phyloP scores from a whole-genome alignment of 2,797 vertebrate species.

The Labroides dimidiatus region DNA sequence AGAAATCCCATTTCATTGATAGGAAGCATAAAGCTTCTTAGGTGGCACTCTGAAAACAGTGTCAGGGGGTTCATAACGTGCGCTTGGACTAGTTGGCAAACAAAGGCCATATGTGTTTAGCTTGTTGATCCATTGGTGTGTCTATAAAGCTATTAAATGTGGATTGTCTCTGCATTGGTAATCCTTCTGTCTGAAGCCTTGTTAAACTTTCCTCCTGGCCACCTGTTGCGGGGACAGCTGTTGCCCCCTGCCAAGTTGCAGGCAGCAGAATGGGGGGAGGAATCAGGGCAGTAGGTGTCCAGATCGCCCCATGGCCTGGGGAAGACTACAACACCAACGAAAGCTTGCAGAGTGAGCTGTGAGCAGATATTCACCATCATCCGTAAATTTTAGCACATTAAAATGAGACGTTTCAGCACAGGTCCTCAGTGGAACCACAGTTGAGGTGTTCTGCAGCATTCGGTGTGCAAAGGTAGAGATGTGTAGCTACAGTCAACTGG shows the following conservation, averaged over 20 bases:
- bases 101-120: slow-evolving; percentile 47
- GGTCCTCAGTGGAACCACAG: background rate
- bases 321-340: slow-evolving; percentile 49
- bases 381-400: slow-evolving; percentile 4
- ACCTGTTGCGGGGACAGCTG: slow-evolving; percentile 83
- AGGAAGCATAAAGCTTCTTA: slow-evolving; percentile 74
- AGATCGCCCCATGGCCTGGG: slow-evolving; percentile 12
- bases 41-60: slow-evolving; percentile 43
- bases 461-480: slow-evolving; percentile 6
- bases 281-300: slow-evolving; percentile 10
- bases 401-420: slow-evolving; percentile 30
- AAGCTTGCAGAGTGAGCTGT: slow-evolving; percentile 36
- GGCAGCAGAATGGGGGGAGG: slow-evolving; percentile 38
- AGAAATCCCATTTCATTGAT: slow-evolving; percentile 70
- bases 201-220: slow-evolving; percentile 80
- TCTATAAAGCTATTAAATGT: slow-evolving; percentile 69
- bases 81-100: slow-evolving; percentile 48
- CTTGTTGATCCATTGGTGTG: slow-evolving; percentile 50
- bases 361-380: background rate
- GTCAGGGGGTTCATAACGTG: slow-evolving; percentile 43
- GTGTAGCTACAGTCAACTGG: background rate
- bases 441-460: slow-evolving; percentile 22
- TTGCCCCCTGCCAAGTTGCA: slow-evolving; percentile 48
- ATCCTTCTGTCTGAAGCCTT: slow-evolving; percentile 69
- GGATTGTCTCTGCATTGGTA: slow-evolving; percentile 67